Conservation (phyloP, 2,797 vertebrate genomes). For the Gephyroberyx darwinii region DNA sequence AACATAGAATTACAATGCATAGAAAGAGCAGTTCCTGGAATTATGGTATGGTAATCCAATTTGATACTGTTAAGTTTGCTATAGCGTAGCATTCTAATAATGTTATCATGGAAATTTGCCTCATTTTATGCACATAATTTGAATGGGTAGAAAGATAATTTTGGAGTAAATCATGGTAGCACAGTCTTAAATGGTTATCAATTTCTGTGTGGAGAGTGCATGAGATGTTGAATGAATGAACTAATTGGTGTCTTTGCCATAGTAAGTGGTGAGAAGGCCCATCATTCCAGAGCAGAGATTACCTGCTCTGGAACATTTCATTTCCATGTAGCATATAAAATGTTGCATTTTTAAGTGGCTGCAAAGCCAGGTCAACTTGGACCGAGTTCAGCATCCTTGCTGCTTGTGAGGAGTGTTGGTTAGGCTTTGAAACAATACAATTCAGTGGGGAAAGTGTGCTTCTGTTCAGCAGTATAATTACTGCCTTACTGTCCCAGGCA, state of each 20-base stretch:
- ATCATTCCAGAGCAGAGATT: not conserved
- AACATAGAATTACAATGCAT: not conserved
- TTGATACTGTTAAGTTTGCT: slow-evolving; percentile 4
- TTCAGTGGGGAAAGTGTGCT: too few relatives aligned
- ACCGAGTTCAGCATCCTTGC: too few relatives aligned
- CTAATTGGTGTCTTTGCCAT: too few relatives aligned
- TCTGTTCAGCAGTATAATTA: too few relatives aligned
- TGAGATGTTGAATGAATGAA: not conserved
- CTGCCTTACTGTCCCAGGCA: too few relatives aligned
- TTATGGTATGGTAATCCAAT: slow-evolving; percentile 7
- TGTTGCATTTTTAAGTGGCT: too few relatives aligned
- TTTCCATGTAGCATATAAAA: too few relatives aligned
- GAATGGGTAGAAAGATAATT: slow-evolving; percentile 14
- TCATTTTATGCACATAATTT: slow-evolving; percentile 7
- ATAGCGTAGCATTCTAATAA: slow-evolving; percentile 9
- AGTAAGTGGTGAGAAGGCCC: not conserved
- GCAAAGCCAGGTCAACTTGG: too few relatives aligned
- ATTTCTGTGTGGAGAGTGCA: not conserved
- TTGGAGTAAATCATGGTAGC: slow-evolving; percentile 1
- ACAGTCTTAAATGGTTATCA: not conserved
- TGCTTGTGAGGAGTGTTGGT: too few relatives aligned
- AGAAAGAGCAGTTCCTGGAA: slow-evolving; percentile 11
- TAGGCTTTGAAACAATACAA: too few relatives aligned
- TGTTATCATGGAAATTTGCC: not conserved
- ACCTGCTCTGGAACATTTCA: not conserved